Evolutionary conservation across 2,888 invertebrate genomes (phyloP).

Genomic region (Hirtodrosophila cameraria): DNA sequence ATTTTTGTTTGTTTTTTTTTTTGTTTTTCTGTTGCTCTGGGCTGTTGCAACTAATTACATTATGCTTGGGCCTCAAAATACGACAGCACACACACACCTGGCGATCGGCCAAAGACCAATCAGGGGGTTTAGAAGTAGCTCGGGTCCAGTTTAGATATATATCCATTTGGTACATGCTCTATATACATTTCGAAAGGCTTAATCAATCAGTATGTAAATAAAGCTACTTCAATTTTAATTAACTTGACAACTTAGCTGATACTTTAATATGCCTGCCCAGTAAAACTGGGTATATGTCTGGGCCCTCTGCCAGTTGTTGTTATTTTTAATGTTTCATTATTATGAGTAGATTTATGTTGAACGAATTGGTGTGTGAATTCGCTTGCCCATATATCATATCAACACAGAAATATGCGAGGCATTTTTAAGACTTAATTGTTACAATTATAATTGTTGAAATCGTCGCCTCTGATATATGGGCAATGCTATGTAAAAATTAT

Average conservation of each 20-base stretch:
- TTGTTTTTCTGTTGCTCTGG: constrained; percentile 34
- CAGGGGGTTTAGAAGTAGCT: constrained; percentile 26
- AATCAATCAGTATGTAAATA: not conserved
- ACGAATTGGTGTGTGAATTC: constrained; percentile 33
- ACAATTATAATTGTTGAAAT: constrained; percentile 36
- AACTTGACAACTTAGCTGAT: constrained; percentile 1
- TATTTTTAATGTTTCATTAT: constrained; percentile 33
- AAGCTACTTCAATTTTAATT: not conserved
- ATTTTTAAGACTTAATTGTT: constrained; percentile 55
- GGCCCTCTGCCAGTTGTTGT: constrained; percentile 28
- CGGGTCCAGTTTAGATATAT: constrained; percentile 16
- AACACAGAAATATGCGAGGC: constrained; percentile 32
- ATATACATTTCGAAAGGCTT: not conserved
- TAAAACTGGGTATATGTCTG: constrained; percentile 17
- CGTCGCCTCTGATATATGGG: constrained; percentile 7
- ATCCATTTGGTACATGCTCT: not conserved
- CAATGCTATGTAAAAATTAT: not conserved
- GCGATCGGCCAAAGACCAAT: constrained; percentile 38
- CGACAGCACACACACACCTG: constrained; percentile 28
- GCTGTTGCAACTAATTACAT: constrained; percentile 51
- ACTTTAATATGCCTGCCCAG: constrained; percentile 14
- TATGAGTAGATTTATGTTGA: constrained; percentile 30
- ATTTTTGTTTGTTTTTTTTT: not conserved
- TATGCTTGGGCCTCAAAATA: constrained; percentile 37
- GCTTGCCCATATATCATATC: constrained; percentile 41